A percentile compares a stretch with the other conserved stretches of the same genome.
These are phyloP conservation scores for Amblyraja radiata DNA, from an alignment of 2,797 vertebrate genomes.

Conservation along the genomic window DNA sequence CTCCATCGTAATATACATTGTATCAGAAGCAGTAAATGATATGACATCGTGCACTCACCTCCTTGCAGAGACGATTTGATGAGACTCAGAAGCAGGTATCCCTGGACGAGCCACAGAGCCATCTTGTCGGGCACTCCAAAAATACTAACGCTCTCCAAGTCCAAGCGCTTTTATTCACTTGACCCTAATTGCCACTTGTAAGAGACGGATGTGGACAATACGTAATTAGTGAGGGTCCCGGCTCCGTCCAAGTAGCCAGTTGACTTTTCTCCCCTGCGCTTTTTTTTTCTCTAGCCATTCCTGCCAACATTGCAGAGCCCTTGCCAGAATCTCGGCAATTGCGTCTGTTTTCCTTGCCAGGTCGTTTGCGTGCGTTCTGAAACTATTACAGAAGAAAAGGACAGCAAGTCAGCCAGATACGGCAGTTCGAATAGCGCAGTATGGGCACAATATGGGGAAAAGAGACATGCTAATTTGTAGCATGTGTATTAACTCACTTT, in stretches of 20 bases:
- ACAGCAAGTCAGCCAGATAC: conserved; percentile 35
- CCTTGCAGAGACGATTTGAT: conserved; percentile 76
- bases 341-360: conserved; percentile 63
- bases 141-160: conserved; percentile 70
- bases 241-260: conserved; percentile 64
- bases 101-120: conserved; percentile 67
- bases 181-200: conserved; percentile 75
- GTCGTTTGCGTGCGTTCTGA: conserved; percentile 59
- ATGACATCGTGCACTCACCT: conserved; percentile 67
- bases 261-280: conserved; percentile 62
- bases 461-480: not conserved
- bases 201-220: conserved; percentile 59
- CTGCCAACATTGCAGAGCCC: conserved; percentile 67
- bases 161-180: conserved; percentile 87
- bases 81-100: conserved; percentile 70
- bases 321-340: conserved; percentile 54
- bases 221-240: conserved; percentile 74
- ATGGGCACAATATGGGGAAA: not conserved
- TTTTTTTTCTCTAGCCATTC: conserved; percentile 77
- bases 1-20: conserved; percentile 36
- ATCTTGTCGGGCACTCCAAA: conserved; percentile 79
- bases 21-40: conserved; percentile 39
- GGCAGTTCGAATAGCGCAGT: conserved; percentile 22
- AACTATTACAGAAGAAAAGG: conserved; percentile 41
- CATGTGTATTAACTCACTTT: not conserved